Conservation (phyloP, 92 coral and sea anemone species). For the Scolanthus callimorphus region DNA sequence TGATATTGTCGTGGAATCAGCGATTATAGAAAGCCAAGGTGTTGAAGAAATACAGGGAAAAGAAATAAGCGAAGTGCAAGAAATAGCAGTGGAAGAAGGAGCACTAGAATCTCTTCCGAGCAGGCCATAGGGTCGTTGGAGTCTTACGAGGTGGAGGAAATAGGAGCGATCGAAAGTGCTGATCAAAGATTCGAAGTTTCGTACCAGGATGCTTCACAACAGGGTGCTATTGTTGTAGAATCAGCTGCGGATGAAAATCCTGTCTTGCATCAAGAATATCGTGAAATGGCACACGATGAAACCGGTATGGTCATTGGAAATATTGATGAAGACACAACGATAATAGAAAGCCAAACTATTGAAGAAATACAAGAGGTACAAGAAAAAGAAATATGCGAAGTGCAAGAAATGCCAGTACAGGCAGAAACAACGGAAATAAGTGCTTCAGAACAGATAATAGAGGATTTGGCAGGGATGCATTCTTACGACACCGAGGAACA, state of each 20-base stretch:
- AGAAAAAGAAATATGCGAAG: neutral
- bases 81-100: neutral
- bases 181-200: neutral
- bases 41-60: neutral
- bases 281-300: neutral
- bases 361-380: neutral
- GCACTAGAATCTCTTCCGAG: neutral
- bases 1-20: slow-evolving; percentile 7
- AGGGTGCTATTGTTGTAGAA: no score
- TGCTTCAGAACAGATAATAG: no score
- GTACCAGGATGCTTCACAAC: no score
- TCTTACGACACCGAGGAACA: neutral
- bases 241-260: neutral
- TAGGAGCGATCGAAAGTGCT: neutral
- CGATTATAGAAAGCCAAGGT: neutral
- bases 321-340: neutral
- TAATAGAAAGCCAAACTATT: neutral
- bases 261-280: neutral
- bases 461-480: no score
- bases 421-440: neutral
- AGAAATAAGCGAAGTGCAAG: no score
- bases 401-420: neutral
- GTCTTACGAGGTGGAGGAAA: neutral
- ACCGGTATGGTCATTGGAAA: neutral
- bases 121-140: no score